Base-by-base conservation (phyloP, 2,113 vertebrate species). In the Macroglossus sobrinus region DNA sequence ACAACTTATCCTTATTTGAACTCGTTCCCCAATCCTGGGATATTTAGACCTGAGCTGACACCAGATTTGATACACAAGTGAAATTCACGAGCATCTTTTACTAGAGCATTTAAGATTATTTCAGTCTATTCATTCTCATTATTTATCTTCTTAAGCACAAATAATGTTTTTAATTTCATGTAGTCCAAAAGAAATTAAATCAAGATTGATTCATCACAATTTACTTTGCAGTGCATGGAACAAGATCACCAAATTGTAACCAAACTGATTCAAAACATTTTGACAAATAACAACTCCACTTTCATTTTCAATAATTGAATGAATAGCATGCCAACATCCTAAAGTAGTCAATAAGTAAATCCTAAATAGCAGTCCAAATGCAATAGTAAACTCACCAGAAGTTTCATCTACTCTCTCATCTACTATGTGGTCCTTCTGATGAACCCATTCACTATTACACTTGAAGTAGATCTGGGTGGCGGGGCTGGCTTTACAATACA, bases 381-480 rank as follows among this genome's bases (percentile, higher is more conserved):
- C 50, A 61, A 14, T 0, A 3, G 76, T 12, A 92, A 57, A 98
- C 99, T 99, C 93, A 99, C 99, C 99, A 53, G 99, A 99, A 87
- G 99, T 99, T 98, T 99, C 99, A 7, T 99, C 99, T 89, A 99
- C 99, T 93, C 99, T 98, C 97, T 99, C 99, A 0, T 99, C 99
- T 89, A 99, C 99, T 3, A 99, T 98, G 59, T 99, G 99, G 97
- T 99, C 99, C 97, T 99, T 99, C 98, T 99, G 99, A 98, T 99
- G 99, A 91, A 99, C 99, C 99, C 99, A 99, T 95, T 99, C 99
- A 0, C 99, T 99, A 98, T 99, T 99, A 98, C 99, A 99, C 97
- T 99, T 99, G 96, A 99, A 99, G 98, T 99, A 99, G 97, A 99
- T 99, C 98, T 99, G 99, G 0, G 99, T 99, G 97, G 99, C 99